Evolutionary conservation across 2,797 vertebrate species (phyloP), one percentile per base, ranked within the genome.

Genomic region (Anas bahamensis): DNA sequence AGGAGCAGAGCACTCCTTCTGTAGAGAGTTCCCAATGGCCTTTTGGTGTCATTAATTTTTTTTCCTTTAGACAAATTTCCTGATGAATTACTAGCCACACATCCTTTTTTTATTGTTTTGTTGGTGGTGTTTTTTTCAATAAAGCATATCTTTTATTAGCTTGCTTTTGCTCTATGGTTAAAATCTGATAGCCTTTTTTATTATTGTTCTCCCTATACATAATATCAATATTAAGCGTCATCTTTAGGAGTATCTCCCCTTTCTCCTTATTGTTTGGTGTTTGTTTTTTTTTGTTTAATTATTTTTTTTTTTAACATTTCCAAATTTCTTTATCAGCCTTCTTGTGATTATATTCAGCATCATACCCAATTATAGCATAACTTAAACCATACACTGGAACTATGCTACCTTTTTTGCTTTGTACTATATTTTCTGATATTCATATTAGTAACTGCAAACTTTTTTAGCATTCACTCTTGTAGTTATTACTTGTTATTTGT

Each of bases 401-500:
- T 83, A 13, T 57, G 59, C 28, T 86, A n/a, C 8, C 26, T 57
- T 93, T 94, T 94, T 77, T 88, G 11, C 48, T 76, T 89, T 69
- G 52, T 66, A 70, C 42, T 78, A 2, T 69, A 17, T 86, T 78
- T 92, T 73, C 46, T 83, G 21, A 19, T 35, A 61, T 35, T 37
- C 42, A 7, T n/a, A 44, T 57, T 71, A 82, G 50, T 42, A 84
- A 79, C 24, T 61, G 61, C 42, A 65, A 88, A 82, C 48, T 86
- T 93, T 81, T n/a, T 75, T 69, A 66, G 63, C 39, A 33, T 56
- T 76, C 68, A 53, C 13, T 94, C 69, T 46, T 82, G 26, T 66
- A 73, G 56, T 26, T 88, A 65, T 53, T 94, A 76, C 61, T 89
- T 86, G 53, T 78, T 95, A 79, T 73, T 96, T 92, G 73, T 73